Evolutionary conservation across 2,888 invertebrate species (phyloP).

Genomic region (Orthosia gothica): DNA sequence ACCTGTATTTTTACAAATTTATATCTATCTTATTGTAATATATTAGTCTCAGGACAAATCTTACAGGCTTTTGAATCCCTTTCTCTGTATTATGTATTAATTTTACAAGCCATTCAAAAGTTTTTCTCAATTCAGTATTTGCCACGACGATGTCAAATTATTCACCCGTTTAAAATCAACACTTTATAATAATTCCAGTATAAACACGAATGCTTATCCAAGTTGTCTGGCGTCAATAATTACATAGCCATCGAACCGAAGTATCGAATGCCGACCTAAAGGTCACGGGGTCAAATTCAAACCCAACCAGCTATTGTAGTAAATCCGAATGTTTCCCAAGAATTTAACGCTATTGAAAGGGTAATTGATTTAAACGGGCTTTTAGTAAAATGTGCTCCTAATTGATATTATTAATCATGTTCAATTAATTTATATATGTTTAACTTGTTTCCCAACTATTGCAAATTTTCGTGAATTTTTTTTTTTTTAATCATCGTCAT

Average conservation of each 20-base stretch:
- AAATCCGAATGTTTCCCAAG: constrained; percentile 19
- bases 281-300: constrained; percentile 12
- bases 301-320: constrained; percentile 29
- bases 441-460: not conserved
- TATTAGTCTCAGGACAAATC: too few relatives aligned
- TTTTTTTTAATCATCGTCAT: too few relatives aligned
- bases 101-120: too few relatives aligned
- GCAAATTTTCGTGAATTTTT: not conserved
- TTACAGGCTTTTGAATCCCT: too few relatives aligned
- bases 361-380: constrained; percentile 43
- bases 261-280: constrained; percentile 4
- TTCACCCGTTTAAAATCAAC: not conserved
- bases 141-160: too few relatives aligned
- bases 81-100: too few relatives aligned
- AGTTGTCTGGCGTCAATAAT: not conserved
- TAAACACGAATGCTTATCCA: not conserved
- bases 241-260: not conserved
- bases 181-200: not conserved
- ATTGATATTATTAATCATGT: constrained; percentile 17
- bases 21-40: too few relatives aligned
- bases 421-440: constrained; percentile 1
- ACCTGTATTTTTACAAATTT: not conserved
- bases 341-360: constrained; percentile 36
- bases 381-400: constrained; percentile 31
- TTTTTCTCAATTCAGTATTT: too few relatives aligned